Conservation (phyloP, 2,888 invertebrate species). For the Emmelina monodactyla region DNA sequence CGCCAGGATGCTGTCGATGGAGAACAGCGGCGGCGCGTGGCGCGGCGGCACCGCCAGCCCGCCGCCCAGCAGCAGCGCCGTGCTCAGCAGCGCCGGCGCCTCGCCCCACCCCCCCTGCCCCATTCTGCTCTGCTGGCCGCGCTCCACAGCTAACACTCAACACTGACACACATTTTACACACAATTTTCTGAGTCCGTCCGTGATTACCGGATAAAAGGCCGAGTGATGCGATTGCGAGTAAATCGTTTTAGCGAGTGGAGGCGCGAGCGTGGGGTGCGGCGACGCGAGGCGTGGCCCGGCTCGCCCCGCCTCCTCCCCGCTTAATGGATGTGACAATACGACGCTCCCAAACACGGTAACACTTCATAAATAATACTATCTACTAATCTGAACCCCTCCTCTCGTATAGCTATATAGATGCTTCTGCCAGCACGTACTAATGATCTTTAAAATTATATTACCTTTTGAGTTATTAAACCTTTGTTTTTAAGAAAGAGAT, state of each 20-base stretch:
- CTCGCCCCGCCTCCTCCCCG: slow-evolving; percentile 35
- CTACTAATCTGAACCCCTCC: slow-evolving; percentile 5
- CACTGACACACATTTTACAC: slow-evolving; percentile 13
- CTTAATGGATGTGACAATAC: slow-evolving; percentile 63
- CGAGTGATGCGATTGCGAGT: slow-evolving; percentile 54
- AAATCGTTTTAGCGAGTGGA: slow-evolving; percentile 50
- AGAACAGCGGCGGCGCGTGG: slow-evolving; percentile 76
- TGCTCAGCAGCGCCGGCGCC: slow-evolving; percentile 56
- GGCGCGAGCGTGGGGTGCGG: slow-evolving; percentile 19
- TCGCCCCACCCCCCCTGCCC: slow-evolving; percentile 49
- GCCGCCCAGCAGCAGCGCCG: slow-evolving; percentile 60
- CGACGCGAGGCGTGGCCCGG: slow-evolving; percentile 31
- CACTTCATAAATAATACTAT: slow-evolving; percentile 4
- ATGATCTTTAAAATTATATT: no score
- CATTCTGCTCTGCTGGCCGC: slow-evolving; percentile 28
- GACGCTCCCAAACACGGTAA: slow-evolving; percentile 47
- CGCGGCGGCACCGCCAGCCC: slow-evolving; percentile 53
- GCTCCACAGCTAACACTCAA: slow-evolving; percentile 4
- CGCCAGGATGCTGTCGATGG: slow-evolving; percentile 86
- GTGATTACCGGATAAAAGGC: slow-evolving; percentile 29
- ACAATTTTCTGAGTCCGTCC: slow-evolving; percentile 1
- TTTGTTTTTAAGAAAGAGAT: no score
- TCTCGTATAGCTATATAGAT: no score
- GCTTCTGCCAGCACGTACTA: no score
- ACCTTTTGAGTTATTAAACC: no score